Evolutionary conservation across 2,797 vertebrate genomes (phyloP), one percentile per base, ranked within the genome.

Genomic region (Sparidentex hasta): DNA sequence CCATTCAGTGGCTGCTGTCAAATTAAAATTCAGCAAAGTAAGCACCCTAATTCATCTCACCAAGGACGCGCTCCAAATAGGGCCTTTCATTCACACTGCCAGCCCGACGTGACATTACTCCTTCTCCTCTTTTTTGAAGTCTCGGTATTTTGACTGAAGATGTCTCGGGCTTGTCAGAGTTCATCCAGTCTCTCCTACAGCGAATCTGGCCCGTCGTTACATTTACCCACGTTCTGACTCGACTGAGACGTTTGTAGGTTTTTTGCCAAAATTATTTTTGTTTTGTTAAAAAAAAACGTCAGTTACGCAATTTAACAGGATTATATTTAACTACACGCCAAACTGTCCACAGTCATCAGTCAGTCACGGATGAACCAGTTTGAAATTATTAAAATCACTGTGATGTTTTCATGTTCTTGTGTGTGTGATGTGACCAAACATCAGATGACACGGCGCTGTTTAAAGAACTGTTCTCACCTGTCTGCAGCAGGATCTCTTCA

Each of bases 11-110:
- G 3, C 64, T 79, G 61, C 82, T 70, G 59, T 78, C 74, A 82
- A 79, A 84, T 89, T 80, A 71, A 76, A 80, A 84, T 80, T 52
- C 65, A 85, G 67, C 71, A 67, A 75, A 65, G 74, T 63, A 66
- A 71, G 76, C 71, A 77, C 78, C 61, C 27, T 65, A 71, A 74
- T 81, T 83, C 70, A 83, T 83, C 76, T 68, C 78, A 66, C 74
- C 46, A 27, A 64, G 76, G 51, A 80, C 64, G 57, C 12, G 4
- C 65, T 80, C 43, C 58, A 64, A 56, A 71, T 44, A 48, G 25
- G 44, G 11, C 65, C 48, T 65, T 69, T 80, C 50, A 74, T 80
- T 65, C 65, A 27, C 47, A 4, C 13, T 29, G 72, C 74, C 71
- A 47, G 48, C 47, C 7, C 68, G 73, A 71, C 67, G 18, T 29